phyloP scores from a whole-genome alignment of 2,113 vertebrate genomes.

The Elephantulus edwardii region DNA sequence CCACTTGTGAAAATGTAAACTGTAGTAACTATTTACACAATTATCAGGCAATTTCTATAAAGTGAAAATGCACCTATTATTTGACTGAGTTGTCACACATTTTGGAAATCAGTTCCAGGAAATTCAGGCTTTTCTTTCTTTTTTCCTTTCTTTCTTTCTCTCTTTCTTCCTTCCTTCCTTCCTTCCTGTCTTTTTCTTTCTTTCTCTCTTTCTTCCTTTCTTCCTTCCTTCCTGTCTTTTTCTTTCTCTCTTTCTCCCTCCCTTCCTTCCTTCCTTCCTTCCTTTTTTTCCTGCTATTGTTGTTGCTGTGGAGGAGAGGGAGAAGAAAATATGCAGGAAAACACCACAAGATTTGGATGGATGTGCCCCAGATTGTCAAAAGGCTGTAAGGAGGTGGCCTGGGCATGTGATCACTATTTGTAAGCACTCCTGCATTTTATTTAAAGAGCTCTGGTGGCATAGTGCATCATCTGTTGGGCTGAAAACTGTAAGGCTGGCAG shows the following conservation, averaged over 20 bases:
- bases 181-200: too few relatives aligned
- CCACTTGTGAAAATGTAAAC: not conserved
- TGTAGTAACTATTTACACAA: conserved; percentile 12
- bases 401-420: not conserved
- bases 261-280: too few relatives aligned
- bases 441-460: too few relatives aligned
- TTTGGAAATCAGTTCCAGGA: conserved; percentile 18
- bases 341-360: not conserved
- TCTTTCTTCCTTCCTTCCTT: too few relatives aligned
- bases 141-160: too few relatives aligned
- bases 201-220: too few relatives aligned
- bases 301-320: not conserved
- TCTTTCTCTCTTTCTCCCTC: too few relatives aligned
- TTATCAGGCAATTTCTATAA: not conserved
- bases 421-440: too few relatives aligned
- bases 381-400: not conserved
- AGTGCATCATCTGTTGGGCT: too few relatives aligned
- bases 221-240: too few relatives aligned
- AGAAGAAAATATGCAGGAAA: not conserved
- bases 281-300: not conserved
- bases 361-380: not conserved
- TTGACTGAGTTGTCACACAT: not conserved
- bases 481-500: too few relatives aligned
- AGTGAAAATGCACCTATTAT: not conserved
- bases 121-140: conserved; percentile 4